Base-by-base conservation (phyloP, 2,797 vertebrate species). In the Bovichtus variegatus region DNA sequence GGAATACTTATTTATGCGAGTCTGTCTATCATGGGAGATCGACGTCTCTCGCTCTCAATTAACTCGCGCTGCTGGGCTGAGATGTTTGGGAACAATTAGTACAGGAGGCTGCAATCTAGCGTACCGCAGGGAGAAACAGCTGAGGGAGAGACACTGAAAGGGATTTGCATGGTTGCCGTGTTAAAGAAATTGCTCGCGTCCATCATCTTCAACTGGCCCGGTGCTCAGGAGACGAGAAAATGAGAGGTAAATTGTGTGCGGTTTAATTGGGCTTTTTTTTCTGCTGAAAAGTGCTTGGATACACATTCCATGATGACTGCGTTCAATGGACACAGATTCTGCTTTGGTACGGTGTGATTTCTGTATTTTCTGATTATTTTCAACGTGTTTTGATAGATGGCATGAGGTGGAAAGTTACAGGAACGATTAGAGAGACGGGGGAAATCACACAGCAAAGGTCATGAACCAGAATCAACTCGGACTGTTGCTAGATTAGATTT, bases 41-140 rank as follows among this genome's bases (percentile, higher is more conserved):
- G 81, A 70, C 74, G 34, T 79, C 82, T 83, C 87, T 85, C 54
- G 40, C 77, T 86, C 84, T 83, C 89, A 90, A 88, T 93, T 90
- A 93, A 80, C 84, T 85, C 0, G 15, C 60, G n/a, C 74, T 81
- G 79, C 63, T 76, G 66, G 84, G 77, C 65, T 62, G 76, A 89
- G 82, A 87, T 91, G 81, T 91, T 90, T 80, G 84, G 85, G 84
- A 89, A 91, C 85, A 93, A 93, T 93, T 92, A 93, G 84, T 76
- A 84, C 19, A 58, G 87, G 82, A 84, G 80, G 86, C 91, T 90
- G 90, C 90, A 87, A 87, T 92, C 85, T 83, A 46, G 47, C 74
- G 65, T 81, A 82, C 88, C 78, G 44, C 62, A 54, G 84, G 79
- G 91, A 71, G 41, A 80, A 71, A 58, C 49, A 23, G 82, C 82